Base-by-base conservation (phyloP, 2,888 invertebrate genomes). In the Drosophila villosipedis region DNA sequence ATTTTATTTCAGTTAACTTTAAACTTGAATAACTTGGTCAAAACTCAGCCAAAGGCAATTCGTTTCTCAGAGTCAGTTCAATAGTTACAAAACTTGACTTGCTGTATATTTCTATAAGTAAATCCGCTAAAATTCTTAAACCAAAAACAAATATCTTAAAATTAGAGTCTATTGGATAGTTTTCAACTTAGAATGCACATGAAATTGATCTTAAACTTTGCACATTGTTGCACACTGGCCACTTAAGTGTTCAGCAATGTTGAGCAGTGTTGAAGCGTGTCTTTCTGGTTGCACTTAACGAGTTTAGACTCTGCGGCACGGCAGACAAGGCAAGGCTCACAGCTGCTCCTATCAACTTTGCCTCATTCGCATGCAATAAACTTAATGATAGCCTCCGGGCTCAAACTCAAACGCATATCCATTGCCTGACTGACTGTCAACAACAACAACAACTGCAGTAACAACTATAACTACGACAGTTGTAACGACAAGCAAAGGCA, bases 301-400 rank as follows among this genome's bases (percentile, higher is more conserved):
- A 57, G 57, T 39, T 57, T 14, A n/a, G 14, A 14, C 25, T 16
- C 25, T 47, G 47, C 16, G 47, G 25, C 22, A 47, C 9, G 16
- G 47, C 47, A 25, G 22, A 22, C 47, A 47, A 47, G 22, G n/a
- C 58, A 37, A 31, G 64, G 31, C 49, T 43, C 35, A 57, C 52
- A 22, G 35, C 35, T 25, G 55, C 55, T 60, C 1, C 30, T 30
- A 73, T 66, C 67, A 72, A 54, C 50, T 57, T 66, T 25, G 68
- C 68, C 60, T 79, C 78, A 78, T 71, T 71, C 59, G 41, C 84
- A 71, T 70, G 70, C 80, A 68, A 69, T 59, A 75, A 82, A 82
- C 75, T 71, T 79, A 89, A 87, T 89, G 80, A 89, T 76, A 73
- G 84, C 76, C 73, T 35, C 77, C 10, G 55, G 67, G 16, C 47